Percentiles rank a stretch among this genome's conserved stretches.
Evolutionary conservation across 2,113 vertebrate genomes (phyloP).

Genomic region (Euleptes europaea): DNA sequence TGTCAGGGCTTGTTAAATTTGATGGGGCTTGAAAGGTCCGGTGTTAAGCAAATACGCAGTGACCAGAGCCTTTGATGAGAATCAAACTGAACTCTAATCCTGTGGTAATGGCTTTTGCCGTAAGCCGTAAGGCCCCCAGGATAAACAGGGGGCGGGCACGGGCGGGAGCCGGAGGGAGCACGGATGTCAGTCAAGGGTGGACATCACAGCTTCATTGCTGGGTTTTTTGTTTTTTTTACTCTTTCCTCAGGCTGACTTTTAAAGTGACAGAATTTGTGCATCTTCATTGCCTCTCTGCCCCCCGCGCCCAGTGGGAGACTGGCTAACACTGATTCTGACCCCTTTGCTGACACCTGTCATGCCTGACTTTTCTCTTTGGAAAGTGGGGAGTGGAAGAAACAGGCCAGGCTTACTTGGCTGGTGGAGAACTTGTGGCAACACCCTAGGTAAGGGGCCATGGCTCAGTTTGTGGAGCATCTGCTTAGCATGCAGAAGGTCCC

Average conservation of each 20-base stretch:
- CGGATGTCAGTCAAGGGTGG: not conserved
- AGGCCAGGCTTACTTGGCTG: not conserved
- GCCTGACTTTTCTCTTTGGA: not conserved
- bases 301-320: too few relatives aligned
- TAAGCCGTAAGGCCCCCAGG: slow-evolving; percentile 29
- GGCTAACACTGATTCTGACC: too few relatives aligned
- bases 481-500: too few relatives aligned
- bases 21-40: slow-evolving; percentile 71
- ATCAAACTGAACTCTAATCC: slow-evolving; percentile 67
- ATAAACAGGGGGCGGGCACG: not conserved
- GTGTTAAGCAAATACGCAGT: slow-evolving; percentile 67
- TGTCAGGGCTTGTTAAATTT: slow-evolving; percentile 70
- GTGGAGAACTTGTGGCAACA: too few relatives aligned
- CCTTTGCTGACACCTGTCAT: not conserved
- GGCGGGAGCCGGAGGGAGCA: not conserved
- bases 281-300: not conserved
- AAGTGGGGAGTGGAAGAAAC: not conserved
- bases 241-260: fast-evolving
- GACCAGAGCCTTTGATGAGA: slow-evolving; percentile 71
- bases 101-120: slow-evolving; percentile 48
- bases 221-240: not conserved
- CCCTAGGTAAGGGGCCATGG: too few relatives aligned
- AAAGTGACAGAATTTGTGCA: not conserved
- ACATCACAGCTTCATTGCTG: not conserved
- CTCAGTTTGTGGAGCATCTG: too few relatives aligned